phyloP scores from a whole-genome alignment of 2,888 invertebrate genomes.

The Acheta domesticus region DNA sequence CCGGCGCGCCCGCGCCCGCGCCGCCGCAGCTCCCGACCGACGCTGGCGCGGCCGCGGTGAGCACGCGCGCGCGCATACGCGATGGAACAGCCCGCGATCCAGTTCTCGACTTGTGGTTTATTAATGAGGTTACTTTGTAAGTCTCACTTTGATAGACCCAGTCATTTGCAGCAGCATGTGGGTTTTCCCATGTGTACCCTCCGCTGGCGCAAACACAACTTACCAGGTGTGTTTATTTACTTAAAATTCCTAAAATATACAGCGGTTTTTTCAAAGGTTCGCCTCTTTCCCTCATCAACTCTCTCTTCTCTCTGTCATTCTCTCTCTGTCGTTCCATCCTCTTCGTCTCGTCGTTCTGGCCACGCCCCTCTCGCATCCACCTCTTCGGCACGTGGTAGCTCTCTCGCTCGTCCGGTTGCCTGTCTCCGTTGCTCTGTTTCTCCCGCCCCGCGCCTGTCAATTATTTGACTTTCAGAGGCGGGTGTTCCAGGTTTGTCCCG shows the following conservation, averaged over 20 bases:
- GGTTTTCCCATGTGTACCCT: conserved; percentile 6
- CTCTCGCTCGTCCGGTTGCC: background rate
- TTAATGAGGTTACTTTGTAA: background rate
- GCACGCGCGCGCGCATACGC: background rate
- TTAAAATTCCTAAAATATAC: conserved; percentile 18
- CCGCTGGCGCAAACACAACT: background rate
- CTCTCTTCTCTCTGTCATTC: too few species aligned
- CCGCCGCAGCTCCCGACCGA: background rate
- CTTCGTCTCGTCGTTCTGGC: too few species aligned
- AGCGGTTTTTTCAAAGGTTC: background rate
- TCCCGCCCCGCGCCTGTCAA: background rate
- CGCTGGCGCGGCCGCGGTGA: background rate
- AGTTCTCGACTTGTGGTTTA: background rate
- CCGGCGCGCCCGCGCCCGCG: too few species aligned
- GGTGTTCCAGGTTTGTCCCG: background rate
- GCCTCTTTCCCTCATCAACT: background rate
- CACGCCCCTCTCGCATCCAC: too few species aligned
- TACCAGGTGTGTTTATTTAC: conserved; percentile 12
- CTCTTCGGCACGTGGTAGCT: too few species aligned
- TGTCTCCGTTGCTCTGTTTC: background rate
- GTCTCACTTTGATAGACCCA: conserved; percentile 8
- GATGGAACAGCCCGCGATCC: background rate
- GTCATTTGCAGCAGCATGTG: background rate
- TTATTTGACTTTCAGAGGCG: background rate
- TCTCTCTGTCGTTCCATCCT: too few species aligned